Conservation (phyloP, 23 tunicate species). For the Oikopleura dioica region DNA sequence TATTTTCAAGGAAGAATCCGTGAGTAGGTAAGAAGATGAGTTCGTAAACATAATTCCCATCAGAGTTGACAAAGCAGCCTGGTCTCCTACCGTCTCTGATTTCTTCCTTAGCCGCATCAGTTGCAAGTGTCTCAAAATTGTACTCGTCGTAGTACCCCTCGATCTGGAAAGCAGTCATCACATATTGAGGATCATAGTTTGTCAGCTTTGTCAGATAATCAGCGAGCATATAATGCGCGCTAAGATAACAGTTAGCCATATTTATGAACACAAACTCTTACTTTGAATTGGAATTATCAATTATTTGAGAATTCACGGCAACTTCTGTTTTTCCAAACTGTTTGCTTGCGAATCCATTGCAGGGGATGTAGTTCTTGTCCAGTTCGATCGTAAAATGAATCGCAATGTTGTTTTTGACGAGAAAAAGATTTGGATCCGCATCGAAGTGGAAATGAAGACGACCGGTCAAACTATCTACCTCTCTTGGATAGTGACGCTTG, state of each 20-base stretch:
- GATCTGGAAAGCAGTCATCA: neutral
- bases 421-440: neutral
- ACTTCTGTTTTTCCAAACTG: neutral
- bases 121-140: neutral
- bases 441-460: neutral
- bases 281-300: neutral
- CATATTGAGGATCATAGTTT: neutral
- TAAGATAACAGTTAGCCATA: neutral
- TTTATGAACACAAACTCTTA: neutral
- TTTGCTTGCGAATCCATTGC: constrained; percentile 7
- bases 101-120: neutral
- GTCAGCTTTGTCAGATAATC: neutral
- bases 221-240: neutral
- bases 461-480: neutral
- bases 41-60: neutral
- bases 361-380: neutral
- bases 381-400: neutral
- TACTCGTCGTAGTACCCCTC: neutral
- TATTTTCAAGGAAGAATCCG: neutral
- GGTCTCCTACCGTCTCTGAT: neutral
- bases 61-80: neutral
- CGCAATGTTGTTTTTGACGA: neutral
- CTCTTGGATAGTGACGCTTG: neutral
- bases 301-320: neutral
- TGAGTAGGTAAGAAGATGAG: neutral